These are phyloP conservation scores for Lasioglossum leucozonium DNA, from an alignment of 2,888 invertebrate species.

Conservation along the genomic window DNA sequence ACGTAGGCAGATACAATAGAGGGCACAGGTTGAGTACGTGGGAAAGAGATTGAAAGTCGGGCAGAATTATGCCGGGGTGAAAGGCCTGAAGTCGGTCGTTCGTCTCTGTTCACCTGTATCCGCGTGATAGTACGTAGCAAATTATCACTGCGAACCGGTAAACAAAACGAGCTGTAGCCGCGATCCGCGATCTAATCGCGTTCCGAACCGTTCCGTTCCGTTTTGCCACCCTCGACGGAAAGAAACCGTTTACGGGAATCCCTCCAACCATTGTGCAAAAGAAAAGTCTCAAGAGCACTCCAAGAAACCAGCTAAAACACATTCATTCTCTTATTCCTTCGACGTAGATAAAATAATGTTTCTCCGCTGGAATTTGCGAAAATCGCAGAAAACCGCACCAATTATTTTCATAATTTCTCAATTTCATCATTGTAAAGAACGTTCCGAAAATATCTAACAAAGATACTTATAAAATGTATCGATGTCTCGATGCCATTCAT, in stretches of 20 bases:
- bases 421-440: not conserved
- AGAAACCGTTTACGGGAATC: not conserved
- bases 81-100: slow-evolving; percentile 75
- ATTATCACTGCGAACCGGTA: slow-evolving; percentile 58
- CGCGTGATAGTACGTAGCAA: slow-evolving; percentile 61
- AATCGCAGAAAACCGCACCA: not conserved
- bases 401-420: not conserved
- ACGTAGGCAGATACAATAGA: slow-evolving; percentile 58
- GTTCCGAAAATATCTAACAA: not conserved
- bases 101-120: slow-evolving; percentile 72
- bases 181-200: not conserved
- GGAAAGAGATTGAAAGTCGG: slow-evolving; percentile 79
- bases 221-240: slow-evolving; percentile 4
- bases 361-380: not conserved
- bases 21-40: slow-evolving; percentile 70
- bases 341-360: not conserved
- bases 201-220: not conserved
- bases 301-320: not conserved
- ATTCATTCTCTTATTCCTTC: not conserved
- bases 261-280: not conserved
- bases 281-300: not conserved
- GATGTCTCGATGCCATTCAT: not conserved
- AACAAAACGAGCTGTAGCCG: slow-evolving; percentile 11
- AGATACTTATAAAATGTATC: not conserved
- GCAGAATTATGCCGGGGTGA: slow-evolving; percentile 75